These are phyloP conservation scores for Cataglyphis livida DNA, from an alignment of 2,888 invertebrate genomes.

Conservation along the genomic window DNA sequence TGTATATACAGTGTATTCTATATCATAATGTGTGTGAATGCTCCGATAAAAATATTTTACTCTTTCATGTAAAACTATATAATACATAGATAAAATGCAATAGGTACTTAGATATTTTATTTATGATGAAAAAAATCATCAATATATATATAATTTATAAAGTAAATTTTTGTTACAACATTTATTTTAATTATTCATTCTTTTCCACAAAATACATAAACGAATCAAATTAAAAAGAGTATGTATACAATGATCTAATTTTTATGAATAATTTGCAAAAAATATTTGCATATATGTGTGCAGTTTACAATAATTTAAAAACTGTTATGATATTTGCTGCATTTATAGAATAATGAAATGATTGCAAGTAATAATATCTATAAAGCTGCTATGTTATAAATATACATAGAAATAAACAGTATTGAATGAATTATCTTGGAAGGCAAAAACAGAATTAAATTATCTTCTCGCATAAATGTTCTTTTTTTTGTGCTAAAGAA, in stretches of 20 bases:
- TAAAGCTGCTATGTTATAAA: background rate
- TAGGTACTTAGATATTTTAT: constrained; percentile 66
- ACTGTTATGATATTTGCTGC: background rate
- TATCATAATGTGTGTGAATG: constrained; percentile 23
- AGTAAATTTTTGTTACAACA: constrained; percentile 68
- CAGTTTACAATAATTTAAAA: background rate
- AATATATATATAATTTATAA: constrained; percentile 61
- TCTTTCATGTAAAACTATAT: constrained; percentile 28
- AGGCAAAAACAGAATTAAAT: no score
- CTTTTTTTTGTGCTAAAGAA: no score
- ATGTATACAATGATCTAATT: background rate
- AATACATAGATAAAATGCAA: constrained; percentile 39
- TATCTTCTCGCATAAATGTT: no score
- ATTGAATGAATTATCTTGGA: no score
- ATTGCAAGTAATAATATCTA: background rate
- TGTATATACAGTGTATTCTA: constrained; percentile 34
- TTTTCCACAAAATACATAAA: background rate
- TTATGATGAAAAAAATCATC: constrained; percentile 56
- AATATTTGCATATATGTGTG: background rate
- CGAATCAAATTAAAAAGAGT: background rate
- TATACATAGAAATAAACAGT: no score
- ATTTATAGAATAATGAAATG: background rate
- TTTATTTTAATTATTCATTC: constrained; percentile 17
- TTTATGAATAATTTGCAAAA: background rate
- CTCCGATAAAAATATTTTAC: constrained; percentile 16